Percentiles rank a stretch among this genome's conserved stretches.
Conservation (phyloP, 2,797 vertebrate species). For the Psittacula echo region DNA sequence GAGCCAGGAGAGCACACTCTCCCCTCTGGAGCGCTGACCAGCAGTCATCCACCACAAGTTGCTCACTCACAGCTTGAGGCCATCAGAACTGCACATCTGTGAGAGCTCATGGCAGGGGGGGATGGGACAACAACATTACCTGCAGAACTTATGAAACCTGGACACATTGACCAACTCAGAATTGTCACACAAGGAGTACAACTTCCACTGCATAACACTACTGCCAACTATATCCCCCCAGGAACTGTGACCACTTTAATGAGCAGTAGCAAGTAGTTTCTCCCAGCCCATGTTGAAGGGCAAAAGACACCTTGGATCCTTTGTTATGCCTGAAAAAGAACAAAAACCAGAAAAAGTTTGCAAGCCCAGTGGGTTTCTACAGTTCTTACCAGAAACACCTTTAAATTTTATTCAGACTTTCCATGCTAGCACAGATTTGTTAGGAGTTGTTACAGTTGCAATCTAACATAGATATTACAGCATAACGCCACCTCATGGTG, state of each 20-base stretch:
- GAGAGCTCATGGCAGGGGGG: background rate
- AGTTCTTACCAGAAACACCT: background rate
- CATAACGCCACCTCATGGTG: rapidly evolving
- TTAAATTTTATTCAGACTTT: background rate
- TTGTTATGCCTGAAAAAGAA: background rate
- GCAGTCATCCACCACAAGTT: background rate
- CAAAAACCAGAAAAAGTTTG: background rate
- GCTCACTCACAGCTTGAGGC: background rate
- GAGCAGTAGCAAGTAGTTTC: background rate
- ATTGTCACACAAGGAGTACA: background rate
- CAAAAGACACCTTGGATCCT: background rate
- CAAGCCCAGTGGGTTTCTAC: background rate
- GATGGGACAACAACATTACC: background rate
- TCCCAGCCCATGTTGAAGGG: background rate
- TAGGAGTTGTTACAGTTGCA: background rate
- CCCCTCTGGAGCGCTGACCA: background rate
- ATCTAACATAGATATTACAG: background rate
- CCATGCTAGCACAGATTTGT: background rate
- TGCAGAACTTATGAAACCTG: background rate
- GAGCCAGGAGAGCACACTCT: background rate
- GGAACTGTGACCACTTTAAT: too few relatives aligned
- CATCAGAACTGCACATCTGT: background rate
- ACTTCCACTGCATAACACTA: background rate
- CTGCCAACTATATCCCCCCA: background rate
- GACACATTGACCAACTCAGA: background rate